Evolutionary conservation across 2,797 vertebrate species (phyloP), one percentile per base, ranked within the genome.

Genomic region (Neoniphon sammara): DNA sequence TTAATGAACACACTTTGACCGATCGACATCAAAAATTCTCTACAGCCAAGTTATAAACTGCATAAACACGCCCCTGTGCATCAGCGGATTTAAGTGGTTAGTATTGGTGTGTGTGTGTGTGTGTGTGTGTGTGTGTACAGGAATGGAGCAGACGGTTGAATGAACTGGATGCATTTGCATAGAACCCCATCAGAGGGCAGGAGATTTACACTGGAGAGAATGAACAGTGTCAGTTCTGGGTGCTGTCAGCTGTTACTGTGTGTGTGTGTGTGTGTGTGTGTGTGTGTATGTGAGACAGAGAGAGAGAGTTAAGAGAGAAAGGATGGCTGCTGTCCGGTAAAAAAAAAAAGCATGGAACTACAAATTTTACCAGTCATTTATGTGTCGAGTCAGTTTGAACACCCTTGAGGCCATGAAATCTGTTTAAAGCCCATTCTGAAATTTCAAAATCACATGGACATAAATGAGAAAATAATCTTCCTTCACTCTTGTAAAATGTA

Each of bases 121-220:
- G 63, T 46, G 25, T 66, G 39, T 54, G 36, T 54, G 39, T 62
- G 52, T 7, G 66, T 57, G 70, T 63, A 5, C 59, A 71, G 50
- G 36, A 57, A 50, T 68, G 62, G 46, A 60, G 57, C 66, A 73
- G 73, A 70, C 17, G 78, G 70, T 60, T 67, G 39, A 58, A 58
- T 64, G 55, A 82, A 55, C 46, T 72, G 2, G 61, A 56, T 73
- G 58, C 23, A 86, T 84, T 73, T 83, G 63, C 65, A 73, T 77
- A 39, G 66, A 70, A 53, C 21, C 73, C 70, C 70, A 65, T 84
- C 42, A 78, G 63, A 79, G 65, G 59, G 52, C 53, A 70, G 73
- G 21, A 78, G 52, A 75, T 75, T 73, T 70, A 61, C 61, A 53
- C 46, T 11, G 8, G 57, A 46, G 63, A 52, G 9, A 62, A 62